Conservation (phyloP, 1,140 invertebrate species). For the Charaxes varanes region DNA sequence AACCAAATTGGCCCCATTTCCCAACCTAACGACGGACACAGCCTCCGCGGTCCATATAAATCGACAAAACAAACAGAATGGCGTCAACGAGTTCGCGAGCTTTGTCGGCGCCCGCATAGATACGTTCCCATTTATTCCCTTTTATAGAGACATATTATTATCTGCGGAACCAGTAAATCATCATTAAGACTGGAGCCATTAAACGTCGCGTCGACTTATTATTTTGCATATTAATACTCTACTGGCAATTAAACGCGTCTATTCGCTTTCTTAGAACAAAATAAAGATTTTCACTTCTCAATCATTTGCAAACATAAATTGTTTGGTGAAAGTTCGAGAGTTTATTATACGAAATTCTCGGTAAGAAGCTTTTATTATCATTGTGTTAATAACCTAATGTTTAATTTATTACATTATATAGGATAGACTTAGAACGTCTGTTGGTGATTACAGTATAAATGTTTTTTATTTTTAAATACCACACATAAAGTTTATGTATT, state of each 20-base stretch:
- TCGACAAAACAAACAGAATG: slow-evolving; percentile 25
- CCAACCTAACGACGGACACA: slow-evolving; percentile 10
- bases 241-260: slow-evolving; percentile 22
- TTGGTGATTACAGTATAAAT: too few species aligned
- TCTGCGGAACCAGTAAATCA: slow-evolving; percentile 26
- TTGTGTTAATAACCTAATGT: too few species aligned
- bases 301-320: slow-evolving; percentile 4
- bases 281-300: slow-evolving; percentile 4
- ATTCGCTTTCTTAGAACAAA: slow-evolving; percentile 17
- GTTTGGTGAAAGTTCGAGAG: slow-evolving; percentile 11
- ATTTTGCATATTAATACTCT: slow-evolving; percentile 32
- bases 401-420: too few species aligned
- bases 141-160: slow-evolving; percentile 31
- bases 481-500: too few species aligned
- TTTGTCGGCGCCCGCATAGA: slow-evolving; percentile 18
- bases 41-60: slow-evolving; percentile 18
- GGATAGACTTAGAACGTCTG: too few species aligned
- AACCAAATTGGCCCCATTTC: slow-evolving; percentile 16
- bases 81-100: slow-evolving; percentile 15
- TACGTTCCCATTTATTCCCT: slow-evolving; percentile 26
- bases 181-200: slow-evolving; percentile 21
- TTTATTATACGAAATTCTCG: too few species aligned
- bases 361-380: too few species aligned
- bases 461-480: too few species aligned
- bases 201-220: slow-evolving; percentile 16